Evolutionary conservation across 1,140 invertebrate genomes (phyloP).

Genomic region (Arion vulgaris): DNA sequence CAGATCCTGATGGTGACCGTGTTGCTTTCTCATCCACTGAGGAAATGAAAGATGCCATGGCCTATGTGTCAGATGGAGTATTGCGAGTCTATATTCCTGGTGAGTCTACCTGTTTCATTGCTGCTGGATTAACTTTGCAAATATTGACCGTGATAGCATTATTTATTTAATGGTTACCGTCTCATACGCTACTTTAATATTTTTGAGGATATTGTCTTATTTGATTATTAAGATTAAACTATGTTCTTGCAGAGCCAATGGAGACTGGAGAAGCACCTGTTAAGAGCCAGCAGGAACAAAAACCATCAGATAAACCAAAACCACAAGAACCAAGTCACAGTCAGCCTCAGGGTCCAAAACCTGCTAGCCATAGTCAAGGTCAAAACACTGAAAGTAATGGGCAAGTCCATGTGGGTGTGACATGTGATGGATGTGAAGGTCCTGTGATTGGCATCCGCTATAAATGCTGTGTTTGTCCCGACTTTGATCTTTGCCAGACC

Average conservation of each 20-base stretch:
- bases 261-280: slow-evolving; percentile 1
- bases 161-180: too few relatives aligned
- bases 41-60: slow-evolving; percentile 79
- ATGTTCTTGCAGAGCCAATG: background rate
- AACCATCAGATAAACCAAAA: background rate
- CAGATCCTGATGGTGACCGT: slow-evolving; percentile 78
- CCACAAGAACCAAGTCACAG: background rate
- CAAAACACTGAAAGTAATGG: slow-evolving; percentile 35
- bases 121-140: background rate
- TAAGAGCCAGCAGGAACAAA: background rate
- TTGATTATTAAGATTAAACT: background rate
- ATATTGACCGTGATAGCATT: too few relatives aligned
- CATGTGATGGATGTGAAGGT: slow-evolving; percentile 84
- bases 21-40: slow-evolving; percentile 79
- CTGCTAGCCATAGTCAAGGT: background rate
- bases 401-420: slow-evolving; percentile 77
- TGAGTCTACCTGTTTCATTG: background rate
- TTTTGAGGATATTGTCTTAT: too few relatives aligned
- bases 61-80: slow-evolving; percentile 62
- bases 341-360: slow-evolving; percentile 3
- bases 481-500: slow-evolving; percentile 86
- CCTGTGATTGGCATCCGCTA: slow-evolving; percentile 84
- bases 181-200: too few relatives aligned
- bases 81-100: slow-evolving; percentile 56
- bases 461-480: slow-evolving; percentile 86